These are phyloP conservation scores for Dicrostonyx torquatus DNA, from an alignment of 2,797 vertebrate genomes.

Conservation along the genomic window DNA sequence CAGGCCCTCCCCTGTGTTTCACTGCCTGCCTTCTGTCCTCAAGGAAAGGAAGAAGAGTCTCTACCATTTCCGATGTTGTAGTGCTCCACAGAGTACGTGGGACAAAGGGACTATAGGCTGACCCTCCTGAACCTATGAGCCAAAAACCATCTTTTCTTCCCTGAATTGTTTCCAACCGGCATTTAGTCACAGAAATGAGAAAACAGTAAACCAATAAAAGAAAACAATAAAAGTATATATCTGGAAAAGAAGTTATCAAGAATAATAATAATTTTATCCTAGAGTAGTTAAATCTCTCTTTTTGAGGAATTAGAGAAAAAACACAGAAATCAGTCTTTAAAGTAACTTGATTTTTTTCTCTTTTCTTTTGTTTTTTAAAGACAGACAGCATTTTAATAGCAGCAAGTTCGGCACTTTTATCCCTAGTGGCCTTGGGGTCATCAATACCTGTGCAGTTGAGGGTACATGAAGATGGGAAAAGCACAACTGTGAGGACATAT, in stretches of 20 bases:
- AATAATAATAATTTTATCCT: conserved; percentile 25
- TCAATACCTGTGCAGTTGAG: background rate
- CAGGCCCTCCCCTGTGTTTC: background rate
- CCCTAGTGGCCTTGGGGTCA: background rate
- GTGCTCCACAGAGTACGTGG: no score
- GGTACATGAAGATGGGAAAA: background rate
- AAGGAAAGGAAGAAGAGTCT: background rate
- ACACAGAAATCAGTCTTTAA: background rate
- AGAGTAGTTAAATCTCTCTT: background rate
- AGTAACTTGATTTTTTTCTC: background rate
- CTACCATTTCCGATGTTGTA: background rate
- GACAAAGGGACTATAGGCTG: background rate
- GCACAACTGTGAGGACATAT: conserved; percentile 48
- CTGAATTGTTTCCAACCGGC: background rate
- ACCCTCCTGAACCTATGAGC: background rate
- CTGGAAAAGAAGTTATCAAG: background rate
- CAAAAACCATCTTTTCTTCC: background rate
- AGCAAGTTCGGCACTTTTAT: background rate
- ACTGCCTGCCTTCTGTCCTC: background rate
- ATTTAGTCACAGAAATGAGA: background rate
- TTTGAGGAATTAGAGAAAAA: background rate
- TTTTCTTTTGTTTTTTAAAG: background rate
- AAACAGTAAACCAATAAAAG: background rate
- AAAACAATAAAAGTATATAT: background rate
- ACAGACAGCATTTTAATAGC: conserved; percentile 70